Evolutionary conservation across 2,888 invertebrate species (phyloP).

Genomic region (Pheosia gnoma): DNA sequence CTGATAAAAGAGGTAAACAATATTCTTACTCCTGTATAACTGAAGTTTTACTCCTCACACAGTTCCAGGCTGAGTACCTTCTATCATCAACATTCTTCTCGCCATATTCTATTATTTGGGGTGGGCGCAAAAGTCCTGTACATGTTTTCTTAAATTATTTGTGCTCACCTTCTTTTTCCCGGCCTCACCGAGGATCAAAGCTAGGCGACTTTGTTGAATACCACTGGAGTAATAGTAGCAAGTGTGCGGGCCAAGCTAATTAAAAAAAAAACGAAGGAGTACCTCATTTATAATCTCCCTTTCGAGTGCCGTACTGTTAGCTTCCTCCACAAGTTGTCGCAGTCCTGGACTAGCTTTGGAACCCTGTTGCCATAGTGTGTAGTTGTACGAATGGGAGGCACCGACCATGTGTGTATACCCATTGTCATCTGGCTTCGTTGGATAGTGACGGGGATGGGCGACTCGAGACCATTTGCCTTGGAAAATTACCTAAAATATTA

Average conservation of each 20-base stretch:
- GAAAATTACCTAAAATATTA: slow-evolving; percentile 61
- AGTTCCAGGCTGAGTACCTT: no score
- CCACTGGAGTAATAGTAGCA: no score
- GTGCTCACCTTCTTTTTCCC: no score
- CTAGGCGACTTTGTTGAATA: no score
- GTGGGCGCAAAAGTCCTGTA: no score
- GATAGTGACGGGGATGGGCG: slow-evolving; percentile 69
- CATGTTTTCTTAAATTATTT: no score
- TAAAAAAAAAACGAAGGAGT: slow-evolving; percentile 10
- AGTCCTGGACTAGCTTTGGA: slow-evolving; percentile 56
- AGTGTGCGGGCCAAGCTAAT: no score
- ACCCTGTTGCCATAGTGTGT: slow-evolving; percentile 62
- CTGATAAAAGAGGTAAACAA: slow-evolving; percentile 43
- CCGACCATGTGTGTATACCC: slow-evolving; percentile 75
- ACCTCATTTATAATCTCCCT: slow-evolving; percentile 63
- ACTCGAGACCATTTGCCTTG: slow-evolving; percentile 72
- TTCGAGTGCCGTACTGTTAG: slow-evolving; percentile 55
- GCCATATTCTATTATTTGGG: no score
- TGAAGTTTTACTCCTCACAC: no score
- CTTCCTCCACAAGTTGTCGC: slow-evolving; percentile 56
- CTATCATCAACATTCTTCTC: no score
- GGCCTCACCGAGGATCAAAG: no score
- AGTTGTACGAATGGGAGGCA: slow-evolving; percentile 64
- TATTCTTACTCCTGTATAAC: background rate
- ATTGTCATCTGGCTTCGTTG: slow-evolving; percentile 70